Percentiles rank a stretch among this genome's conserved stretches.
Conservation (phyloP, 2,797 vertebrate species). For the Gouania willdenowi region DNA sequence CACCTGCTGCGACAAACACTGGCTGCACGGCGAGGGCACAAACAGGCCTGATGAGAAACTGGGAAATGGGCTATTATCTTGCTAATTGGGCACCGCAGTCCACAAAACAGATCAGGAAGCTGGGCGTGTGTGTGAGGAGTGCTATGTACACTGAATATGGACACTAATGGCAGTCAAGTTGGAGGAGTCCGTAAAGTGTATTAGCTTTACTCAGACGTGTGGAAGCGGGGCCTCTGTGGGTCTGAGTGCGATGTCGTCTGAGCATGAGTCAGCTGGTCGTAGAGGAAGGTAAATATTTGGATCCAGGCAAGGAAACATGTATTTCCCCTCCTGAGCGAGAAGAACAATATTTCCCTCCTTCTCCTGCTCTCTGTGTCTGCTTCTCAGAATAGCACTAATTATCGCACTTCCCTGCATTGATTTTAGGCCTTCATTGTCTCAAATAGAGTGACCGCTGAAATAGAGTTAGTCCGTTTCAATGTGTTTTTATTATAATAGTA, state of each 20-base stretch:
- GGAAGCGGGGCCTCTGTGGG: constrained; percentile 55
- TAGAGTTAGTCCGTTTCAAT: too few relatives aligned
- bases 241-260: constrained; percentile 33
- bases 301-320: constrained; percentile 65
- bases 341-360: constrained; percentile 81
- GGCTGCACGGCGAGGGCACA: too few relatives aligned
- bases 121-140: constrained; percentile 46
- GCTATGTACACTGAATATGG: constrained; percentile 4
- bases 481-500: too few relatives aligned
- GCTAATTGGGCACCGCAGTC: constrained; percentile 60
- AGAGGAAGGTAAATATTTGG: constrained; percentile 74
- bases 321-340: constrained; percentile 71
- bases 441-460: constrained; percentile 5
- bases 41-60: constrained; percentile 76
- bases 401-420: constrained; percentile 86
- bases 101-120: constrained; percentile 78
- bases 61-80: constrained; percentile 72
- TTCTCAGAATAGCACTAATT: constrained; percentile 79
- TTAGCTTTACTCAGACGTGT: constrained; percentile 30
- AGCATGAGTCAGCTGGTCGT: constrained; percentile 68
- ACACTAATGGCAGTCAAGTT: constrained; percentile 46
- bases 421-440: constrained; percentile 61
- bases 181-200: constrained; percentile 11
- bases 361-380: constrained; percentile 57
- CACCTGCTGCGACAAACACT: constrained; percentile 51